Conservation (phyloP, 2,113 vertebrate species). For the Caloenas nicobarica region DNA sequence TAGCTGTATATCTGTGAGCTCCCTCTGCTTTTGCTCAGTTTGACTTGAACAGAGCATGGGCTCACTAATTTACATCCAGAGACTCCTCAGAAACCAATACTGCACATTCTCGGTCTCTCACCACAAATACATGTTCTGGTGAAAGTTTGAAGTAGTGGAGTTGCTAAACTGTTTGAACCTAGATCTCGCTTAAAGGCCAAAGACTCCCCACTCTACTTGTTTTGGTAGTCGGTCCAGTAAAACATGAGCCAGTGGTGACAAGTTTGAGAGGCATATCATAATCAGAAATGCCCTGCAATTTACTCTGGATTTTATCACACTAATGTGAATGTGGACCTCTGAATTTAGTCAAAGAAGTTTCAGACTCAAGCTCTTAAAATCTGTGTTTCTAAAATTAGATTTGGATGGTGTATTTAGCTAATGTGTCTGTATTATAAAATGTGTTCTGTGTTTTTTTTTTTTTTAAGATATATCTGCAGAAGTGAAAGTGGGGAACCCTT, state of each 20-base stretch:
- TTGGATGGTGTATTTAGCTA: not conserved
- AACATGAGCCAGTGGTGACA: not conserved
- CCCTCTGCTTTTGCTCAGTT: not conserved
- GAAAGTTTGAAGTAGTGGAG: not conserved
- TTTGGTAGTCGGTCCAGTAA: not conserved
- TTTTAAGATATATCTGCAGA: slow-evolving; percentile 77
- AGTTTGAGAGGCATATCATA: not conserved
- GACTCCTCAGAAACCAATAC: not conserved
- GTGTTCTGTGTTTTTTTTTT: not conserved
- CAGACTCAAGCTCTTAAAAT: not conserved
- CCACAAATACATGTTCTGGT: not conserved
- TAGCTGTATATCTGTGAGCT: not conserved
- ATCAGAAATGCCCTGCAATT: not conserved
- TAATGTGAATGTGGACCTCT: not conserved
- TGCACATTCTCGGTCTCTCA: not conserved
- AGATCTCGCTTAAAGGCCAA: not conserved
- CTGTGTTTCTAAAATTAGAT: not conserved
- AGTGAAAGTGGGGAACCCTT: slow-evolving; percentile 91
- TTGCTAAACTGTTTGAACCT: not conserved
- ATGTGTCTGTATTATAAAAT: not conserved
- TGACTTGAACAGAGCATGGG: not conserved
- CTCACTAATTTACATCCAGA: not conserved
- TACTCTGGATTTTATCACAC: not conserved
- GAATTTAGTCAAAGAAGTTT: not conserved
- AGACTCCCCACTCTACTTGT: not conserved